A percentile compares a stretch with the other conserved stretches of the same genome.
phyloP scores from a whole-genome alignment of 2,888 invertebrate species.

The Shargacucullia verbasci region DNA sequence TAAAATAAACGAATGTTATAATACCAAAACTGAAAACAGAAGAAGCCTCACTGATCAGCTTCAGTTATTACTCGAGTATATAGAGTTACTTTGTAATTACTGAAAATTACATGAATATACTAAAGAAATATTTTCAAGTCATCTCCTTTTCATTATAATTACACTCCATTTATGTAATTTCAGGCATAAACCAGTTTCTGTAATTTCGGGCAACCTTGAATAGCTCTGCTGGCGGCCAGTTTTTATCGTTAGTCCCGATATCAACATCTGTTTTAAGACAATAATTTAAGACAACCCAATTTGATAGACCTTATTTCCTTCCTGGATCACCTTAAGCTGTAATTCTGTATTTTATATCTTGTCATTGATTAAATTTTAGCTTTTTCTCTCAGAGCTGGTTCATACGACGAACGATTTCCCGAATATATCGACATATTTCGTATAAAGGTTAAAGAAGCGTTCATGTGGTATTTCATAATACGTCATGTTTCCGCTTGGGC shows the following conservation, averaged over 20 bases:
- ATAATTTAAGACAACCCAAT: constrained; percentile 10
- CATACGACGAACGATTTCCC: no score
- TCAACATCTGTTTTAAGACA: constrained; percentile 28
- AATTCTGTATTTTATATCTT: constrained; percentile 3
- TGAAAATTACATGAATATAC: no score
- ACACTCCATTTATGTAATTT: constrained; percentile 38
- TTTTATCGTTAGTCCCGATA: constrained; percentile 36
- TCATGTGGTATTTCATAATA: no score
- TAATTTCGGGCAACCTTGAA: constrained; percentile 35
- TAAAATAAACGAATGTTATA: no score
- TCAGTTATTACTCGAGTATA: neutral
- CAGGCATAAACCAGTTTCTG: constrained; percentile 17
- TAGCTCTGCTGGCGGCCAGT: constrained; percentile 18
- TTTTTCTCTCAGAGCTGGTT: no score
- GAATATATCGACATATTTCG: neutral
- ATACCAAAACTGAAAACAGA: neutral
- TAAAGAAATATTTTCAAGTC: constrained; percentile 9
- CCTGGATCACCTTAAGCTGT: constrained; percentile 5
- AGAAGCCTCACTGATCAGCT: no score
- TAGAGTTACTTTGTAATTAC: neutral
- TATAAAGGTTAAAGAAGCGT: no score
- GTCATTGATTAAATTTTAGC: no score
- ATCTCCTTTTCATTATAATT: constrained; percentile 27
- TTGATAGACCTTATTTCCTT: neutral
- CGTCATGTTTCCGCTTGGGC: no score